Percentiles rank a stretch among this genome's conserved stretches.
Evolutionary conservation across 2,888 invertebrate species (phyloP).

Genomic region (Xestia xanthographa): DNA sequence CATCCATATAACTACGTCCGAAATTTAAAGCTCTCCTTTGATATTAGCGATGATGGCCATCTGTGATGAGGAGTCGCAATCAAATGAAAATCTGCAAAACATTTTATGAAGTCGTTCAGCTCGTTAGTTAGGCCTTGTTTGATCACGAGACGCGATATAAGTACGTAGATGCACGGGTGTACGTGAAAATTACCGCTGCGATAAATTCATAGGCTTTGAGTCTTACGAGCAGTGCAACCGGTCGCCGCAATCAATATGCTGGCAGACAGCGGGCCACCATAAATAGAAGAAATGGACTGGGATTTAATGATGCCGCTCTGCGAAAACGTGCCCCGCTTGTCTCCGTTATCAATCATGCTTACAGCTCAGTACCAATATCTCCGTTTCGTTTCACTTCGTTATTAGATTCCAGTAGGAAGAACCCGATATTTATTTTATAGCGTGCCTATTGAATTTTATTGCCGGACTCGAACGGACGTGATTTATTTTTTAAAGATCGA

Average conservation of each 20-base stretch:
- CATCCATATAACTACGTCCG: conserved; percentile 58
- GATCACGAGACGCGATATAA: conserved; percentile 68
- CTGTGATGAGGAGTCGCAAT: conserved; percentile 36
- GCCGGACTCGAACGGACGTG: conserved; percentile 58
- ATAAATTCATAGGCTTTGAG: conserved; percentile 74
- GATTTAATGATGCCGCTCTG: conserved; percentile 82
- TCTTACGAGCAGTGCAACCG: conserved; percentile 74
- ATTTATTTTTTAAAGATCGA: conserved; percentile 69
- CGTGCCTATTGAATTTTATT: conserved; percentile 74
- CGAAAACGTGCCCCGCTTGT: conserved; percentile 80
- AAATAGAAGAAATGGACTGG: conserved; percentile 84
- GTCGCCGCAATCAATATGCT: conserved; percentile 85
- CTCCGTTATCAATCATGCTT: conserved; percentile 84
- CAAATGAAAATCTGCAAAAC: conserved; percentile 71
- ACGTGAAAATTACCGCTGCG: conserved; percentile 79
- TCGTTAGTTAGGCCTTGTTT: conserved; percentile 79
- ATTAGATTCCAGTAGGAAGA: conserved; percentile 72
- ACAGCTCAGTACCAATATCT: conserved; percentile 69
- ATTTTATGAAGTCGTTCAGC: conserved; percentile 76
- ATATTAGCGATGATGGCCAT: conserved; percentile 41
- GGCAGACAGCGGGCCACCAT: conserved; percentile 84
- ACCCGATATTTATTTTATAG: conserved; percentile 69
- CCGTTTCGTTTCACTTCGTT: conserved; percentile 78
- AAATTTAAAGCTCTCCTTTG: conserved; percentile 50
- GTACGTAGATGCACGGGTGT: conserved; percentile 64